Evolutionary conservation across 1,140 invertebrate genomes (phyloP).

Genomic region (Drepana arcuata): DNA sequence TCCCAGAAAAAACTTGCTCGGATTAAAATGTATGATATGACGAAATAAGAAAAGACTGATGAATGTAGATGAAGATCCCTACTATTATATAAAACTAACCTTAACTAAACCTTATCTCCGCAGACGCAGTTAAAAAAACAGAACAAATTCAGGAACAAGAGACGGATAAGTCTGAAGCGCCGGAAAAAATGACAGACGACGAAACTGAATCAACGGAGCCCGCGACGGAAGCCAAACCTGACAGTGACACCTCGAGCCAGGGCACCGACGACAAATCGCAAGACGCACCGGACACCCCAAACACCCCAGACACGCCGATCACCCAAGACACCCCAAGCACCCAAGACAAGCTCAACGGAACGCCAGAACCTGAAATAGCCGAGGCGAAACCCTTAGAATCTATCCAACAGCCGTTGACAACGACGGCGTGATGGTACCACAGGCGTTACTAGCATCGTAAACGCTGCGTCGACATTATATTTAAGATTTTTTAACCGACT

Average conservation of each 20-base stretch:
- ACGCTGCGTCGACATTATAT: no score
- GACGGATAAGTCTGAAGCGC: conserved; percentile 11
- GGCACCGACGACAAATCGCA: conserved; percentile 32
- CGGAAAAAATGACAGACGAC: conserved; percentile 1
- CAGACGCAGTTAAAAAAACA: conserved; percentile 22
- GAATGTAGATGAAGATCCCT: no score
- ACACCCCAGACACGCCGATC: background rate
- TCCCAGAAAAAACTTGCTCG: no score
- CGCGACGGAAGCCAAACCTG: conserved; percentile 24
- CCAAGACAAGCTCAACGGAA: conserved; percentile 16
- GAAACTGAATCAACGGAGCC: conserved; percentile 14
- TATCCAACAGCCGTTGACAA: conserved; percentile 19
- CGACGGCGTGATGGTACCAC: conserved; percentile 35
- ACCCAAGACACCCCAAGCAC: background rate
- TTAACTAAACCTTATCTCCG: no score
- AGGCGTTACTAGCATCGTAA: no score
- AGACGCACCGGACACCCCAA: conserved; percentile 1
- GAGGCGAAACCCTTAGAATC: conserved; percentile 20
- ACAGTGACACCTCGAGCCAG: conserved; percentile 46
- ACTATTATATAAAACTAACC: no score
- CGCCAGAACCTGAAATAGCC: conserved; percentile 6
- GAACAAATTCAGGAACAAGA: conserved; percentile 12
- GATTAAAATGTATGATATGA: no score
- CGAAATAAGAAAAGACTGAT: no score
- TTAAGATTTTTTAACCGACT: no score